phyloP scores from a whole-genome alignment of 1,140 invertebrate species.

The Homarus americanus region DNA sequence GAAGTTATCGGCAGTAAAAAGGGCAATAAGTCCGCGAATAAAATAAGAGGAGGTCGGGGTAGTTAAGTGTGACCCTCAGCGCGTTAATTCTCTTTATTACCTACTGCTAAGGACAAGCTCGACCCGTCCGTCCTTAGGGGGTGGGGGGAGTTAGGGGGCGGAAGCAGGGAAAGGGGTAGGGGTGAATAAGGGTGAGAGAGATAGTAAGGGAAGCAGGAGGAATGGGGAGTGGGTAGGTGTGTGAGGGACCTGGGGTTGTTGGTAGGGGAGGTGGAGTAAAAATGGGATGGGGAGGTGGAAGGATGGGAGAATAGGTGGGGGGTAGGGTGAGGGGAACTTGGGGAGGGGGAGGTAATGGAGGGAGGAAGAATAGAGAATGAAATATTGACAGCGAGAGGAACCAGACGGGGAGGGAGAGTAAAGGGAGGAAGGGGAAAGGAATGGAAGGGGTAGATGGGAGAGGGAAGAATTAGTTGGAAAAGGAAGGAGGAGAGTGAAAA shows the following conservation, averaged over 20 bases:
- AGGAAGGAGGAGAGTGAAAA: too few species aligned
- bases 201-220: background rate
- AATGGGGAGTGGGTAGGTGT: background rate
- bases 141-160: too few species aligned
- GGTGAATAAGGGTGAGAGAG: background rate
- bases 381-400: too few species aligned
- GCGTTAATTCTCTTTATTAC: slow-evolving; percentile 40
- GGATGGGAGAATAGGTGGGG: background rate
- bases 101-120: slow-evolving; percentile 4
- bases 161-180: background rate
- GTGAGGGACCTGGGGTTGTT: too few species aligned
- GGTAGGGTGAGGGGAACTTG: background rate
- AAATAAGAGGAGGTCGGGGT: too few species aligned
- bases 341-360: background rate
- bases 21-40: too few species aligned
- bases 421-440: too few species aligned
- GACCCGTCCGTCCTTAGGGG: background rate
- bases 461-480: background rate
- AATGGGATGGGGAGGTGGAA: too few species aligned
- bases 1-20: background rate
- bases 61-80: too few species aligned
- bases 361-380: background rate
- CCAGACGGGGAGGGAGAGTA: background rate
- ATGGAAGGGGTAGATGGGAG: background rate
- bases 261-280: too few species aligned